Evolutionary conservation across 2,797 vertebrate species (phyloP), one percentile per base, ranked within the genome.

Genomic region (Silurus aristotelis): DNA sequence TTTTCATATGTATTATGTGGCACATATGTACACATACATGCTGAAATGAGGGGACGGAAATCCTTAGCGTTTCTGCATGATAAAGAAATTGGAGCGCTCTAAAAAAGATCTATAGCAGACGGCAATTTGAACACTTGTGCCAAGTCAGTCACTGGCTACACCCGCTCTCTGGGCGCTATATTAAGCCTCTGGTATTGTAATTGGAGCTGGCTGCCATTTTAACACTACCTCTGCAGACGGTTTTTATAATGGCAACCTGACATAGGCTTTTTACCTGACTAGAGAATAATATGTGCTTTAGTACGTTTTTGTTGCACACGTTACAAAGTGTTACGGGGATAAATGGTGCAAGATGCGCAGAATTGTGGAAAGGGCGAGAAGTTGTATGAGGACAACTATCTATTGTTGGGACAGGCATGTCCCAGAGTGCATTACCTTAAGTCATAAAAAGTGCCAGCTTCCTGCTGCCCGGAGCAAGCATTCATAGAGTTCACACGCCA

Each of bases 141-240:
- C 38, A 61, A 66, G 61, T 83, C 68, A 63, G 79, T 60, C 31
- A 48, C 31, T 80, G 63, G 73, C 55, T 75, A 25, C 67, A 31
- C 9, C 19, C 9, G 25, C 10, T 31, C 76, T 22, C 82, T 64
- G 15, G 56, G 46, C 9, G 52, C 78, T 87, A 83, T 86, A 89
- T 87, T 87, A 84, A 84, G 85, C 78, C 43, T 31, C 48, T 67
- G 75, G 63, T 60, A 84, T 55, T 87, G 86, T 87, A 87, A 89
- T 55, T n/a, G 75, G 48, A 86, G 88, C 76, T 78, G 67, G 52
- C 20, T 60, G 25, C 80, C 80, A 84, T 84, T 84, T 89, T 72
- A 64, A 73, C 83, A n/a, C 73, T 27, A 72, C 67, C 75, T 73
- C 63, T 17, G 70, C 68, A 84, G 61, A 82, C 27, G 22, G 27